Evolutionary conservation across 2,888 invertebrate species (phyloP).

Genomic region (Drosophila vallismaia): DNA sequence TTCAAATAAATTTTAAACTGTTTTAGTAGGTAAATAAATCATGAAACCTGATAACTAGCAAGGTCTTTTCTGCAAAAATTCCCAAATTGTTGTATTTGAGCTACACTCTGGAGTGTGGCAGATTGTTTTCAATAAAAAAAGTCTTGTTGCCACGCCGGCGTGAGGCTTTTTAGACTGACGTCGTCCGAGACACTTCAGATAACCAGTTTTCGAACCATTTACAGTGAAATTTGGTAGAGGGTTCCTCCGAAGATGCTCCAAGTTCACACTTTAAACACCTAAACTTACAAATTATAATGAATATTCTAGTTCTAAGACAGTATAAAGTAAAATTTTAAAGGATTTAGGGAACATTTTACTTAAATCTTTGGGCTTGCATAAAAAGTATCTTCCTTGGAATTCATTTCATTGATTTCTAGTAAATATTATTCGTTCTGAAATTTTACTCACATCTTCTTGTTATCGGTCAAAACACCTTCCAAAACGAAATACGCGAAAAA

Average conservation of each 20-base stretch:
- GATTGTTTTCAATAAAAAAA: neutral
- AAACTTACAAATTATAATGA: neutral
- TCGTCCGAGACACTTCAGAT: slow-evolving; percentile 15
- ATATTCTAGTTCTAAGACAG: neutral
- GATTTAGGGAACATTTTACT: neutral
- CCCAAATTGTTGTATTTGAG: too few relatives aligned
- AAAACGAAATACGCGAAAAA: neutral
- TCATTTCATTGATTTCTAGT: neutral
- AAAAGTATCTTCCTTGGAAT: neutral
- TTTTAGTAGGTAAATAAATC: neutral
- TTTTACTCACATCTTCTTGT: neutral
- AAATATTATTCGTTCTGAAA: neutral
- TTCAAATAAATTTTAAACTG: slow-evolving; percentile 1
- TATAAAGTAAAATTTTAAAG: too few relatives aligned
- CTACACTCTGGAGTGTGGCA: neutral
- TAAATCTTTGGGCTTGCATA: neutral
- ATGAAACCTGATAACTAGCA: neutral
- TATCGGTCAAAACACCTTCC: slow-evolving; percentile 12
- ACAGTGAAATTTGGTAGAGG: slow-evolving; percentile 7
- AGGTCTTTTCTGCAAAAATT: slow-evolving; percentile 1
- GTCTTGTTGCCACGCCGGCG: slow-evolving; percentile 19
- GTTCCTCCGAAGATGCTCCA: neutral
- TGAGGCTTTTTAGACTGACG: slow-evolving; percentile 11
- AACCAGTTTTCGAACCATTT: slow-evolving; percentile 28
- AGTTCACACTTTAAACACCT: neutral